Evolutionary conservation across 2,113 vertebrate genomes (phyloP).

Genomic region (Pseudopipra pipra): DNA sequence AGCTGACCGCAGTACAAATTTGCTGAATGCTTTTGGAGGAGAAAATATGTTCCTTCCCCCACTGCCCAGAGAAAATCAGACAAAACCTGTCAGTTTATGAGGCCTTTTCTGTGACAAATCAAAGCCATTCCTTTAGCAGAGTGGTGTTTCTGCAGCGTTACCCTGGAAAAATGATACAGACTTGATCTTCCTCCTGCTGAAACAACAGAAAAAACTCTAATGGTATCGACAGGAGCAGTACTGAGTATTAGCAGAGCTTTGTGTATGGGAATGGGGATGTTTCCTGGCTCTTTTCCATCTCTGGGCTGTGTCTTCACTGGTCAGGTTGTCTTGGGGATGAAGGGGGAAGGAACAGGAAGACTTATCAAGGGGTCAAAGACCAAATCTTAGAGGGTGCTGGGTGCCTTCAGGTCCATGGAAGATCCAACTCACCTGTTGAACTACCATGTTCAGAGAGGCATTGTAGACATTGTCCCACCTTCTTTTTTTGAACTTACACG

Average conservation of each 20-base stretch:
- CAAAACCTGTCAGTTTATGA: constrained; percentile 10
- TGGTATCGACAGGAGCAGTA: not conserved
- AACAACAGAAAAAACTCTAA: not conserved
- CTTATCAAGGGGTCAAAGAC: not conserved
- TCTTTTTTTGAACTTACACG: not conserved
- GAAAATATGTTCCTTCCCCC: constrained; percentile 51
- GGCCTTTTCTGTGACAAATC: not conserved
- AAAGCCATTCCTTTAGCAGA: not conserved
- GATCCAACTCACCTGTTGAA: not conserved
- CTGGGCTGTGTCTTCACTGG: not conserved
- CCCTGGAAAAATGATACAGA: not conserved
- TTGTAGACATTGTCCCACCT: not conserved
- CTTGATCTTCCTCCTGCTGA: not conserved
- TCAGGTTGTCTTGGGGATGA: not conserved
- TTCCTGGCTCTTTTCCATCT: not conserved
- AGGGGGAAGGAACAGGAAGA: not conserved
- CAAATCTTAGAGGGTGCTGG: not conserved
- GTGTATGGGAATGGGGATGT: not conserved
- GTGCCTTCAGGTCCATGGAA: not conserved
- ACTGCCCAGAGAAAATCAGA: constrained; percentile 34
- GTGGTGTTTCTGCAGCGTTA: not conserved
- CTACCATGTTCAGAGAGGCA: not conserved
- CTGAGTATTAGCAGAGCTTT: not conserved
- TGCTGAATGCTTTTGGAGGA: constrained; percentile 59
- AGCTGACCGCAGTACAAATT: constrained; percentile 69